Evolutionary conservation across 2,113 vertebrate species (phyloP).

Genomic region (Muntiacus reevesi): DNA sequence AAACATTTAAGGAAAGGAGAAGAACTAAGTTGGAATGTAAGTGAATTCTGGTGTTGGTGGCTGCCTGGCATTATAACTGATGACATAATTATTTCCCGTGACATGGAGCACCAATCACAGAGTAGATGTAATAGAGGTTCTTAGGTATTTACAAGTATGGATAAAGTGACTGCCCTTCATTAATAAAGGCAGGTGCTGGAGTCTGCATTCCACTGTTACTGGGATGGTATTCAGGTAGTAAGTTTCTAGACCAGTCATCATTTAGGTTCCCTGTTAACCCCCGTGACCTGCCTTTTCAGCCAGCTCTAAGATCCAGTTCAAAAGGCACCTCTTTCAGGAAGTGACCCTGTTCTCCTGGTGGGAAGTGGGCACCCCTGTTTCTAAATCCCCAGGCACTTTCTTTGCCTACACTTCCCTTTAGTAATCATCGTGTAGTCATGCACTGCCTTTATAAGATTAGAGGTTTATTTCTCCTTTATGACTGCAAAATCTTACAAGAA

Average conservation of each 20-base stretch:
- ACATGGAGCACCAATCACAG: neutral
- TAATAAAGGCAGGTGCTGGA: neutral
- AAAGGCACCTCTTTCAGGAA: neutral
- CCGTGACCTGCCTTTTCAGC: neutral
- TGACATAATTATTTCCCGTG: constrained; percentile 24
- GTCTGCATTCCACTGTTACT: neutral
- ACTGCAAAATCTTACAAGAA: neutral
- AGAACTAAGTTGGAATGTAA: neutral
- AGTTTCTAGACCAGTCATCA: neutral
- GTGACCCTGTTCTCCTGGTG: neutral
- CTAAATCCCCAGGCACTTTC: neutral
- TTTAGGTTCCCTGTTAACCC: neutral
- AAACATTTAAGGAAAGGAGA: constrained; percentile 44
- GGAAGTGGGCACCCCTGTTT: neutral
- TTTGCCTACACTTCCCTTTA: neutral
- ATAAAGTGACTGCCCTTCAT: neutral
- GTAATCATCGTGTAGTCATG: fast-evolving
- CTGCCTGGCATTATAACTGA: constrained; percentile 46
- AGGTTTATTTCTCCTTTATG: neutral
- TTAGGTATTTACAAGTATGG: constrained; percentile 3
- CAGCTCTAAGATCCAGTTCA: neutral
- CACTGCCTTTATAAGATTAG: neutral
- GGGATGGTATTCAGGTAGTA: neutral
- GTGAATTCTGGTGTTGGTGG: neutral
- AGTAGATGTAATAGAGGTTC: neutral